Conservation (phyloP, 1,140 invertebrate species). For the Nylanderia fulva region DNA sequence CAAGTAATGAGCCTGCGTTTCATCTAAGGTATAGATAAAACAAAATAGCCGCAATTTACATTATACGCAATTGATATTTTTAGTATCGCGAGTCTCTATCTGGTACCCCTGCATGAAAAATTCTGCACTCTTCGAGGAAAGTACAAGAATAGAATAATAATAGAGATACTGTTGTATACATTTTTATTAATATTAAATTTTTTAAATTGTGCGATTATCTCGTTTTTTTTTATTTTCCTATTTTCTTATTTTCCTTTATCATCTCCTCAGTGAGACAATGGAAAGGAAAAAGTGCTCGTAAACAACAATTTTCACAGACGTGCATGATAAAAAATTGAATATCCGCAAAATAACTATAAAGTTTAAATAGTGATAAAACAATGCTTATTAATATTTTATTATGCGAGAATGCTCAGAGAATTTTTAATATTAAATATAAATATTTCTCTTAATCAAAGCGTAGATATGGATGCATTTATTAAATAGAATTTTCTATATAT, state of each 20-base stretch:
- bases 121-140: background rate
- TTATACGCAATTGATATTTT: conserved; percentile 35
- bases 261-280: background rate
- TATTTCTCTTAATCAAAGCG: background rate
- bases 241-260: background rate
- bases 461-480: background rate
- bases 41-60: conserved; percentile 6
- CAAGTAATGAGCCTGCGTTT: conserved; percentile 43
- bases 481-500: background rate
- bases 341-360: background rate
- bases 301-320: background rate
- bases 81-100: background rate
- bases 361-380: no score
- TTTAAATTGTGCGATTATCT: background rate
- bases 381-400: no score
- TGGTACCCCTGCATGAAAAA: background rate
- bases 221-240: background rate
- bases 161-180: background rate
- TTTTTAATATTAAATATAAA: background rate
- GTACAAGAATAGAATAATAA: background rate
- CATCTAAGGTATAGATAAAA: conserved; percentile 52
- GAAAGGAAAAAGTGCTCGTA: background rate
- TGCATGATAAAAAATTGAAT: background rate
- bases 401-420: no score
- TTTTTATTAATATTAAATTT: background rate